Evolutionary conservation across 1,140 invertebrate species (phyloP), one percentile per base, ranked within the genome.

Genomic region (Harpegnathos saltator): DNA sequence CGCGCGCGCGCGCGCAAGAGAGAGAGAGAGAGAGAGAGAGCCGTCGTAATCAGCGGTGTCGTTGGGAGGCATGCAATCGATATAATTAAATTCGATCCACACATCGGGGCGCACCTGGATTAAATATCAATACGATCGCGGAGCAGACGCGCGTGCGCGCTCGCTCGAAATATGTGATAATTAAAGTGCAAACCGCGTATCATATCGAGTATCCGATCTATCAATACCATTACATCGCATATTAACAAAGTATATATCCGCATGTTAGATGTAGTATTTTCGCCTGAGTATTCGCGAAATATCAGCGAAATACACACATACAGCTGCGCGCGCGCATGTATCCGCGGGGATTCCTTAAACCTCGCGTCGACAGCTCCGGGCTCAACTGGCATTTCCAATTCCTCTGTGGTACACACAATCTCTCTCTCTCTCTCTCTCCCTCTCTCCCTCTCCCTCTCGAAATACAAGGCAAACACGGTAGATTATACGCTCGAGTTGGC

Each of bases 41-140:
- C 56, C 9, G 58, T 77, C 9, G 58, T 77, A 86, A 87, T 87
- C 84, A 82, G 71, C 24, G 19, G 48, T 50, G 71, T 50, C 56
- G 56, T 63, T 44, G 69, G 65, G 52, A 54, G 72, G 58, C n/a
- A 54, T 52, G 44, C 73, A 84, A 87, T 87, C 73, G 71, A 54
- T 69, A 54, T 80, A 84, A 87, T 87, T 84, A 78, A 87, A 87
- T 87, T 87, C 83, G 26, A 75, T 86, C 65, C 66, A 84, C 65
- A 69, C 33, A 72, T 71, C 68, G 73, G 52, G 38, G 59, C 15
- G 33, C 54, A 44, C 26, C n/a, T 74, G 56, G 74, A 88, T 87
- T 88, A 87, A 87, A 85, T 52, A 62, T 75, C 63, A 44, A 29
- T 24, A 24, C 5, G 22, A 71, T n/a, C n/a, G n/a, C n/a, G n/a